A percentile compares a stretch with the other conserved stretches of the same genome.
phyloP scores from a whole-genome alignment of 2,113 vertebrate species.

The Nestor notabilis region DNA sequence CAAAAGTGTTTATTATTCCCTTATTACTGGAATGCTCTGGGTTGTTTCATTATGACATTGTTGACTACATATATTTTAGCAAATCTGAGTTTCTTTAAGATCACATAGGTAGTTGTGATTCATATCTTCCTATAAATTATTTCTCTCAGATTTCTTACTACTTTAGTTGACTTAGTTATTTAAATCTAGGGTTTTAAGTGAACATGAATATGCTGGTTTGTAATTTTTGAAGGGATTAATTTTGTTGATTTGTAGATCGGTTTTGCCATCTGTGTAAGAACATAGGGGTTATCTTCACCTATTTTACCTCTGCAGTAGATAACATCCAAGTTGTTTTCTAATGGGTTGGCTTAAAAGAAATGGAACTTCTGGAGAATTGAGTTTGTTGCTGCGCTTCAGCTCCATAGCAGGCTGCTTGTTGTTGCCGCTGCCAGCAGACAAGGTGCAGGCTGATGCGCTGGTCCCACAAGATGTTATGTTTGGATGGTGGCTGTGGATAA shows the following conservation, averaged over 20 bases:
- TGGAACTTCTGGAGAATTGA: background rate
- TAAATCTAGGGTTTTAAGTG: background rate
- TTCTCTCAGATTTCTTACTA: background rate
- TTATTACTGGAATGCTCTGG: background rate
- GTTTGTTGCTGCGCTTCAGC: background rate
- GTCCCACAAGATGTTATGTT: background rate
- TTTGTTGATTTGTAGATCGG: background rate
- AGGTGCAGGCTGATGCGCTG: accelerated
- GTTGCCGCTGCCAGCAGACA: accelerated
- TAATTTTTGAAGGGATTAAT: background rate
- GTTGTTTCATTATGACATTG: background rate
- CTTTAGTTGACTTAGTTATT: background rate
- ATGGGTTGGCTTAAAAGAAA: background rate
- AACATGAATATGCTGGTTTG: background rate
- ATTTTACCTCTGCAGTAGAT: background rate
- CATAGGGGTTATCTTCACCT: accelerated
- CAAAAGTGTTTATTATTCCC: background rate
- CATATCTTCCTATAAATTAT: background rate
- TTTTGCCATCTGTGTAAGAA: background rate
- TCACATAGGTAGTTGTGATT: accelerated
- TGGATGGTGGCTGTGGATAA: too few species aligned
- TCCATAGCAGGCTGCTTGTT: background rate
- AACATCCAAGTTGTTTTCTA: background rate
- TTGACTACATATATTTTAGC: accelerated
- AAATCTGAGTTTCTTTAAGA: background rate